Evolutionary conservation across 2,888 invertebrate genomes (phyloP), one percentile per base, ranked within the genome.

Genomic region (Atherix ibis): DNA sequence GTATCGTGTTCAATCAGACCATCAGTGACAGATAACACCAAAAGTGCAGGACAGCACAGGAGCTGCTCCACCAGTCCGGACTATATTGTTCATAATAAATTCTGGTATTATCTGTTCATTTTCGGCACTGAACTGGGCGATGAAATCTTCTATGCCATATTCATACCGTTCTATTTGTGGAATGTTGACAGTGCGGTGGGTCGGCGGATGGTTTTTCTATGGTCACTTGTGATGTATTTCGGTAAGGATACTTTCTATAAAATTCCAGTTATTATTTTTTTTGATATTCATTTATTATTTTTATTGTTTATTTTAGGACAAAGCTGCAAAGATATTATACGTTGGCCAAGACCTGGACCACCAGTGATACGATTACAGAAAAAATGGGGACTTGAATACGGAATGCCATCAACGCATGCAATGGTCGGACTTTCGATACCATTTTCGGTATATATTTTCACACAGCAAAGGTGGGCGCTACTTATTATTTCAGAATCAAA

Each of bases 141-240:
- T 62, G 91, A 91, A 63, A 67, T 80, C 41, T 92, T 92, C 58
- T 92, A 91, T 60, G 76, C 81, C 2, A 69, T 75, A n/a, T 88
- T 89, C 52, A 88, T 89, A 50, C 87, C 91, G 2, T 87, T 87
- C 58, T 85, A 87, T 79, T 82, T 88, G 53, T 92, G 91, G 91
- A 92, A 91, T 59, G 70, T 91, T 37, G 91, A 91, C 62, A 81
- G 82, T 14, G 79, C 78, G 18, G 81, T 89, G 3, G 83, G 84
- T 10, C 65, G 91, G 45, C 67, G 85, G 56, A 76, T 89, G 13
- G 74, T 85, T 9, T 63, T 83, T 8, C 76, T 85, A 14, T 87
- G 87, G 87, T 72, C 80, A 17, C 66, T 79, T 37, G 69, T 78
- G 35, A 85, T 87, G 85, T 83, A 82, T 48, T 73, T 81, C 52